Evolutionary conservation across 2,113 vertebrate genomes (phyloP).

Genomic region (Trichechus manatus): DNA sequence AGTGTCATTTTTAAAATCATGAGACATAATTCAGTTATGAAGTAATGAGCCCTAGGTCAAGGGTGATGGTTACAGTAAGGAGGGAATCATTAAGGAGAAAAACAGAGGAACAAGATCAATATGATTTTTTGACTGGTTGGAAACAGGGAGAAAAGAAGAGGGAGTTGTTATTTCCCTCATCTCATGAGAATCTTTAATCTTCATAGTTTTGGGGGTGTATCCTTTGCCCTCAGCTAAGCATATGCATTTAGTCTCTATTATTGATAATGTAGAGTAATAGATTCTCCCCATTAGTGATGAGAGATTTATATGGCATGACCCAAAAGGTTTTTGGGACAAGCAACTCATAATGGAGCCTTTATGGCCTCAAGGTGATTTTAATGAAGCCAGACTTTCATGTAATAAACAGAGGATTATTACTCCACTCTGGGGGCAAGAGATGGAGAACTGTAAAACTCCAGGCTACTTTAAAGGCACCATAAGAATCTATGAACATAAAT

Average conservation of each 20-base stretch:
- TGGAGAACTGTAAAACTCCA: background rate
- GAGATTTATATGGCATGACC: background rate
- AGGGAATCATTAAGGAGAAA: constrained; percentile 23
- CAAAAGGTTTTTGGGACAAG: background rate
- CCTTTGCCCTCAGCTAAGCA: background rate
- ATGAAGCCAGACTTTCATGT: constrained; percentile 24
- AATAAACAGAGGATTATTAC: constrained; percentile 34
- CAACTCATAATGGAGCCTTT: constrained; percentile 23
- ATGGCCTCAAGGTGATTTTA: constrained; percentile 37
- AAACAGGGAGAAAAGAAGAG: background rate
- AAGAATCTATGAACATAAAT: background rate
- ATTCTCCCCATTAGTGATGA: background rate
- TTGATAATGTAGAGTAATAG: constrained; percentile 14
- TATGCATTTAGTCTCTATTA: background rate
- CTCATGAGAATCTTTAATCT: background rate
- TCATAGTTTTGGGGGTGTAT: background rate
- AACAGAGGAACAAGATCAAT: background rate
- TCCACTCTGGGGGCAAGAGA: background rate
- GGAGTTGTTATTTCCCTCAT: background rate
- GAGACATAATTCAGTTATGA: background rate
- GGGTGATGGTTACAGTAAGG: background rate
- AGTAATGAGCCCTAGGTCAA: background rate
- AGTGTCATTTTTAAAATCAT: background rate
- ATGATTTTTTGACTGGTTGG: background rate
- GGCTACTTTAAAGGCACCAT: background rate